Conservation (phyloP, 2,888 invertebrate genomes). For the Orchestes rusci region DNA sequence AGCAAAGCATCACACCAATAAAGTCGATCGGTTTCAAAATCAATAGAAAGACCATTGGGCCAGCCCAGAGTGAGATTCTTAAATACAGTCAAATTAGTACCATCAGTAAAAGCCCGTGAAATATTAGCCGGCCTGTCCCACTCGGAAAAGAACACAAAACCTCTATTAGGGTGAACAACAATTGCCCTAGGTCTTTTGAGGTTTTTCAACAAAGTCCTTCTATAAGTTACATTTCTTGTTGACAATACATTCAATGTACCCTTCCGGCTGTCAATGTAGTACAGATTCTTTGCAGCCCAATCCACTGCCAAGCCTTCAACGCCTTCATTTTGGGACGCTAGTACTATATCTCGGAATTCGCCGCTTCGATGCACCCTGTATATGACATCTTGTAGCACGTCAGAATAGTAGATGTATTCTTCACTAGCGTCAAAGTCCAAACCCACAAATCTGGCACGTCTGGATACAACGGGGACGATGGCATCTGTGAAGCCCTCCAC, state of each 20-base stretch:
- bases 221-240: conserved; percentile 75
- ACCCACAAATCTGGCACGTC: conserved; percentile 84
- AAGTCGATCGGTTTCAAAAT: conserved; percentile 77
- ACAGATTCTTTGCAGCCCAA: conserved; percentile 92
- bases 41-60: conserved; percentile 95
- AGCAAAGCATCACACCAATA: conserved; percentile 97
- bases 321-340: conserved; percentile 94
- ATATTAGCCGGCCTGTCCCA: conserved; percentile 97
- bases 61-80: conserved; percentile 88
- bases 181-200: conserved; percentile 91
- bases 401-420: conserved; percentile 93
- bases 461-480: conserved; percentile 86
- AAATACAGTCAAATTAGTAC: conserved; percentile 78
- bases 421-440: conserved; percentile 88
- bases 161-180: conserved; percentile 93
- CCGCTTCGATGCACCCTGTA: conserved; percentile 76
- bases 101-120: conserved; percentile 86
- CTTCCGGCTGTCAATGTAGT: conserved; percentile 90
- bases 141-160: conserved; percentile 91
- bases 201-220: conserved; percentile 76
- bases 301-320: conserved; percentile 94
- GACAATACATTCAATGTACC: conserved; percentile 91
- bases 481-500: conserved; percentile 91
- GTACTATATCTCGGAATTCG: conserved; percentile 75
- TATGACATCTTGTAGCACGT: conserved; percentile 92